Evolutionary conservation across 2,797 vertebrate genomes (phyloP), one percentile per base, ranked within the genome.

Genomic region (Chromis chromis): DNA sequence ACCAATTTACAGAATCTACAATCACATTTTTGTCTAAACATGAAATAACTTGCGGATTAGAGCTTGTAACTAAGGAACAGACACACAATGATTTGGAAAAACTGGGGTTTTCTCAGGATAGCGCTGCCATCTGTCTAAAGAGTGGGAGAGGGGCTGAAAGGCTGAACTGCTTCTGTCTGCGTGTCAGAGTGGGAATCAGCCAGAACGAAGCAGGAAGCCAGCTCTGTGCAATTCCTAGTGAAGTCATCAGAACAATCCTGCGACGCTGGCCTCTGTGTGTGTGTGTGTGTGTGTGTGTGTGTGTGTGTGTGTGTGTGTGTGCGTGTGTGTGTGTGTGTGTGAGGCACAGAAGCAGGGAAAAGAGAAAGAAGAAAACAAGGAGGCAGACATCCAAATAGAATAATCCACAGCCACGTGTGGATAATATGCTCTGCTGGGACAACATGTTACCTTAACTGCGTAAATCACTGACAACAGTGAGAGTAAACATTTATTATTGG

Each of bases 201-300:
- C 85, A 93, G 74, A 90, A 59, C 54, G 0, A 28, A 83, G 69
- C 73, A 90, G 88, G 88, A 92, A 92, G 87, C 70, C 56, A 76
- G 54, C 62, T 48, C 82, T 71, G 78, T 73, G 76, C 76, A 62
- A 83, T 77, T 85, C 79, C 79, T 58, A 77, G 67, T 93, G 91
- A 93, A 83, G 88, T 92, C 93, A 94, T 88, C 76, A 69, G 70
- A 68, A 64, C 71, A 78, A 70, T 27, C 74, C 65, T 65, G 73
- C 54, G 52, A 81, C 5, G 21, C n/a, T 53, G 57, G 49, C 17
- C 44, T 63, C 1, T 54, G 46, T 63, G 59, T 66, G 63, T 64
- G 56, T 44, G 65, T 2, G 67, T 36, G 70, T 39, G 40, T 46
- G 70, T 61, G 79, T 36, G 65, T 72, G 65, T 55, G 55, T 53